phyloP scores from a whole-genome alignment of 2,888 invertebrate species.

The Ischnus inquisitorius region DNA sequence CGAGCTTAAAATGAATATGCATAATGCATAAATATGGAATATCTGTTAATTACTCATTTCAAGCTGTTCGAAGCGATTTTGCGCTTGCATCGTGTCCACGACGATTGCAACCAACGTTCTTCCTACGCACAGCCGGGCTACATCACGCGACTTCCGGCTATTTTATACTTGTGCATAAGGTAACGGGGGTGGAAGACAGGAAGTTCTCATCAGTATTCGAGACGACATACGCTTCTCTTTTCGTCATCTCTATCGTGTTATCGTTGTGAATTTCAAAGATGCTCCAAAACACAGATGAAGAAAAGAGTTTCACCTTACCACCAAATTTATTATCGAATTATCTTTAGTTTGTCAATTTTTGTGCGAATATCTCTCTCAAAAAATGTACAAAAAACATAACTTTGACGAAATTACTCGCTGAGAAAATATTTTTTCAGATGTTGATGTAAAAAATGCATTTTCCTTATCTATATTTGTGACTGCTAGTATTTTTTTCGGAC shows the following conservation, averaged over 20 bases:
- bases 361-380: no score
- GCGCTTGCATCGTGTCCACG: neutral
- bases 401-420: no score
- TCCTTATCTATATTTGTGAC: neutral
- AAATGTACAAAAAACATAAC: no score
- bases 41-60: neutral
- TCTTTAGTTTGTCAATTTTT: no score
- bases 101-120: slow-evolving; percentile 38
- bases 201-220: slow-evolving; percentile 78
- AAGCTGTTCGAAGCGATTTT: slow-evolving; percentile 30
- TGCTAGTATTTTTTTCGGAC: slow-evolving; percentile 20
- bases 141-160: slow-evolving; percentile 75
- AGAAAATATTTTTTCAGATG: no score
- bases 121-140: slow-evolving; percentile 46
- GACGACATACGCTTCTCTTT: slow-evolving; percentile 63
- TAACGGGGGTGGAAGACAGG: slow-evolving; percentile 60
- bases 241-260: slow-evolving; percentile 46
- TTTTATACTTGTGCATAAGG: slow-evolving; percentile 67
- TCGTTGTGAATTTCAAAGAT: slow-evolving; percentile 32
- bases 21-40: neutral
- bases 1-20: neutral
- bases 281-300: neutral
- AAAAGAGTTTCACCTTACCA: neutral
- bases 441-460: no score
- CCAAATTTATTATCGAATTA: neutral